Evolutionary conservation across 2,888 invertebrate genomes (phyloP), one percentile per base, ranked within the genome.

Genomic region (Beris chalybata): DNA sequence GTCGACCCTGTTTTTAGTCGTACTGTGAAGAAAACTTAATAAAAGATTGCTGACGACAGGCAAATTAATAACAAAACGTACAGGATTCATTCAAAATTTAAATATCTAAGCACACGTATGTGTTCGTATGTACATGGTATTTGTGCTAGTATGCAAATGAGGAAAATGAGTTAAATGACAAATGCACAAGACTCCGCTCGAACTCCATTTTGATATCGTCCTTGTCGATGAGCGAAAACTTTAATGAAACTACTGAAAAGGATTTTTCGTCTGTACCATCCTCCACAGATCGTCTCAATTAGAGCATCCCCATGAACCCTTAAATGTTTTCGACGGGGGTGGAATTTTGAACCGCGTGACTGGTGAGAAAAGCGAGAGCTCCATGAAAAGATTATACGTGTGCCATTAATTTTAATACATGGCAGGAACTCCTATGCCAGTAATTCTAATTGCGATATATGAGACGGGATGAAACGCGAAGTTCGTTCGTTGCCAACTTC

Each of bases 41-140:
- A 54, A 64, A 52, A 64, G 64, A 64, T 53, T 64, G 54, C 54
- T 44, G 54, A 54, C 64, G 64, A 55, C 54, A 44, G 54, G 44
- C 22, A 47, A 54, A 64, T 45, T 64, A 64, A 64, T 64, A 64
- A 53, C 64, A 59, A 22, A 56, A 56, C 30, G 55, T 43, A 56
- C n/a, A n/a, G 12, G n/a, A 32, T 56, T 2, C 15, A 38, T 15
- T 30, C 11, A 38, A 22, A 13, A 13, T 6, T 54, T n/a, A 29
- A 22, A 54, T 13, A 9, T 32, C 2, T n/a, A 13, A 13, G 55
- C 5, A 15, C 5, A 15, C 9, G 43, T n/a, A 11, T 13, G 38
- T 38, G 38, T 38, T 5, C 9, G 38, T 38, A 9, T 38, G 22
- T 22, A 22, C 22, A 22, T 22, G 22, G 22, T 22, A 22, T 22